Evolutionary conservation across 2,113 vertebrate species (phyloP).

Genomic region (Corapipo altera): DNA sequence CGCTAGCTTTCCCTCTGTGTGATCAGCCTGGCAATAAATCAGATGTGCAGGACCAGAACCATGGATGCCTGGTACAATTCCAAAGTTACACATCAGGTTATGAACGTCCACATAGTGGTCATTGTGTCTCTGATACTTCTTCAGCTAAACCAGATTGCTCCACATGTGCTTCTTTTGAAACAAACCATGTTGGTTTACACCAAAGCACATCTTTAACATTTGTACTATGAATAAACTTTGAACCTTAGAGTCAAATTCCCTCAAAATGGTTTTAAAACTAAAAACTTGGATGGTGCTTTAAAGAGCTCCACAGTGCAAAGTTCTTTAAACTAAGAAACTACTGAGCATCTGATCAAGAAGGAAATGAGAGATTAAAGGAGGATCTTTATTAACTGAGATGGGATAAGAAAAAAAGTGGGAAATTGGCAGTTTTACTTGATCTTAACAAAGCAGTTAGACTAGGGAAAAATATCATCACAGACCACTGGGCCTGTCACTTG

Average conservation of each 20-base stretch:
- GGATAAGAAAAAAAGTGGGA: background rate
- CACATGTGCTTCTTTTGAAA: background rate
- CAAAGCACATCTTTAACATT: background rate
- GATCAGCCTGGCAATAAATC: background rate
- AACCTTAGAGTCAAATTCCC: background rate
- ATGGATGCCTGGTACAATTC: background rate
- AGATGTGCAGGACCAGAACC: background rate
- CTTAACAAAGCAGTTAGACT: background rate
- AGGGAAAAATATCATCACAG: background rate
- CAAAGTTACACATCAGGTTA: background rate
- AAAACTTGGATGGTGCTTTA: background rate
- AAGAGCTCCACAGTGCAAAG: background rate
- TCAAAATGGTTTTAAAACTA: background rate
- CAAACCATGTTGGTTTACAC: background rate
- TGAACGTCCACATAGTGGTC: background rate
- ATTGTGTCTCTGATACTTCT: background rate
- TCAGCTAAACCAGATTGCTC: background rate
- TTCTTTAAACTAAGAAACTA: background rate
- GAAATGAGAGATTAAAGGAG: background rate
- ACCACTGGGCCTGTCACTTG: background rate
- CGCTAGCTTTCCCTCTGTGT: background rate
- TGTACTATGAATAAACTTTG: background rate
- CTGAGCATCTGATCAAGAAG: background rate
- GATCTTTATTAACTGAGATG: background rate
- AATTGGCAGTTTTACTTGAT: background rate